Conservation (phyloP, 2,113 vertebrate genomes). For the Talpa occidentalis region DNA sequence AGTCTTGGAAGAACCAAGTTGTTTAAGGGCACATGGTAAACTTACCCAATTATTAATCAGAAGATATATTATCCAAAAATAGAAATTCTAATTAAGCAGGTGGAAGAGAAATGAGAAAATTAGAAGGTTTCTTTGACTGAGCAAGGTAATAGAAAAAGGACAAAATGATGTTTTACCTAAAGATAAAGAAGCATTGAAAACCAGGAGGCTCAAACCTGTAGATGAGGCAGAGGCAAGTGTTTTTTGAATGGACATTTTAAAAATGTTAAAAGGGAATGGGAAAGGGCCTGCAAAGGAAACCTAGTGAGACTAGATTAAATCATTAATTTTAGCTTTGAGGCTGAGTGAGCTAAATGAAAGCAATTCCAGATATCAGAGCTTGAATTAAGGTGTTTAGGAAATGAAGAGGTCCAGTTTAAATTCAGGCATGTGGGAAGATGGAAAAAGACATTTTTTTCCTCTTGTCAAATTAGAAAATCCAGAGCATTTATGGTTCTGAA, state of each 20-base stretch:
- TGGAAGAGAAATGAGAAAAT: conserved; percentile 48
- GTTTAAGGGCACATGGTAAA: background rate
- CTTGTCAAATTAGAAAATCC: conserved; percentile 31
- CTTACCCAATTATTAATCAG: background rate
- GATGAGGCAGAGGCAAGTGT: background rate
- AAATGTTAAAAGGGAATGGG: background rate
- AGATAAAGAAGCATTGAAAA: conserved; percentile 1
- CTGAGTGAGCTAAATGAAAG: conserved; percentile 37
- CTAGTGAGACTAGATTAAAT: background rate
- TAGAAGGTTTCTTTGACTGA: conserved; percentile 4
- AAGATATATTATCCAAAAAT: background rate
- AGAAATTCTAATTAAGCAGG: conserved; percentile 21
- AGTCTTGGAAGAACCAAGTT: background rate
- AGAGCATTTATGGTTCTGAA: conserved; percentile 39
- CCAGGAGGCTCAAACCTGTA: background rate
- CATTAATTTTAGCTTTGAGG: conserved; percentile 28
- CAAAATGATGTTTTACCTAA: conserved; percentile 16
- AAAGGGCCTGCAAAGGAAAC: background rate
- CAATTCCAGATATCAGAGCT: background rate
- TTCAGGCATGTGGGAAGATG: conserved; percentile 1
- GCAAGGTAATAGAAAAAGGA: conserved; percentile 41
- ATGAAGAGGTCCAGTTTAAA: conserved; percentile 5
- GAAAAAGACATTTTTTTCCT: conserved; percentile 7
- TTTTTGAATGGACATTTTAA: background rate
- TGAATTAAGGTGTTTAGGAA: conserved; percentile 27